phyloP scores from a whole-genome alignment of 2,888 invertebrate species.

The Margaritifera margaritifera region DNA sequence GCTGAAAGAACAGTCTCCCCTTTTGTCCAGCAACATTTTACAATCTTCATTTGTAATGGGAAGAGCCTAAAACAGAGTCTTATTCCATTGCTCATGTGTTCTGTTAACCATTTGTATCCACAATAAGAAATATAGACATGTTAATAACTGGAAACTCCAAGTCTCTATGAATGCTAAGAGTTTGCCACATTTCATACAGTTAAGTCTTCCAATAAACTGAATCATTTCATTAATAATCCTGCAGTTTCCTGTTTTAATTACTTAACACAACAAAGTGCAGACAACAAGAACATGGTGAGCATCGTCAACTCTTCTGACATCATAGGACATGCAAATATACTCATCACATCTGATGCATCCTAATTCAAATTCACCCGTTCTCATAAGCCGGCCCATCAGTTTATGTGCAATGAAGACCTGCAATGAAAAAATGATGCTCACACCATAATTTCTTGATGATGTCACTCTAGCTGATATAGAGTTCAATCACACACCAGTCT shows the following conservation, averaged over 20 bases:
- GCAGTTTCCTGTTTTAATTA: too few relatives aligned
- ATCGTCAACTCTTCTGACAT: conserved; percentile 54
- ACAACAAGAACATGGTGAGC: conserved; percentile 59
- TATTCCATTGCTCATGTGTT: conserved; percentile 50
- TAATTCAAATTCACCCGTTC: conserved; percentile 50
- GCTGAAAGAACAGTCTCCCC: neutral
- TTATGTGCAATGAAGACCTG: too few relatives aligned
- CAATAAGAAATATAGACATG: conserved; percentile 45
- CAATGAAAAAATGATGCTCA: too few relatives aligned
- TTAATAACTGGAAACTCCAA: conserved; percentile 49
- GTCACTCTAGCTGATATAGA: too few relatives aligned
- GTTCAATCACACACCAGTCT: too few relatives aligned
- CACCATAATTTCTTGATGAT: too few relatives aligned
- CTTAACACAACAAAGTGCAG: too few relatives aligned
- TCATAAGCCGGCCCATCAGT: conserved; percentile 15
- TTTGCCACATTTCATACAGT: conserved; percentile 47
- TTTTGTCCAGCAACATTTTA: conserved; percentile 18
- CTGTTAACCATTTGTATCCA: conserved; percentile 41
- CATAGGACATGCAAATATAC: conserved; percentile 54
- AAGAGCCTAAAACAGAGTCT: conserved; percentile 35
- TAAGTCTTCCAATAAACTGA: conserved; percentile 39
- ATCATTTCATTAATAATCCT: conserved; percentile 26
- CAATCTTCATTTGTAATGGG: conserved; percentile 38
- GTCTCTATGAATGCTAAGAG: conserved; percentile 37
- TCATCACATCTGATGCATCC: conserved; percentile 59